phyloP scores from a whole-genome alignment of 1,140 invertebrate genomes.

The Rhyzopertha dominica region DNA sequence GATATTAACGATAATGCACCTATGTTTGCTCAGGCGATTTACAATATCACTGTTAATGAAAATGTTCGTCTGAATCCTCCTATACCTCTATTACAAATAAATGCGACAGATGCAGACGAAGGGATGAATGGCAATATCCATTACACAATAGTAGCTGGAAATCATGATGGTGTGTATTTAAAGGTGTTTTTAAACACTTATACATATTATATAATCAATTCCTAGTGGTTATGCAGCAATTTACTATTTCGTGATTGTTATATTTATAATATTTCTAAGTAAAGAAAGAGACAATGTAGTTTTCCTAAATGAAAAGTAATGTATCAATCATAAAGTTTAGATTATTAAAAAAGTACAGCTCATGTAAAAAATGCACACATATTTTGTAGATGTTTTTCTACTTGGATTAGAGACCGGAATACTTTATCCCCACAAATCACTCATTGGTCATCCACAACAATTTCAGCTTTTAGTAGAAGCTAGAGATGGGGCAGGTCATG shows the following conservation, averaged over 20 bases:
- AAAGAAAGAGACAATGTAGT: no score
- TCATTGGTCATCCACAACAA: conserved; percentile 57
- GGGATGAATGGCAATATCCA: conserved; percentile 68
- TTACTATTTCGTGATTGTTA: no score
- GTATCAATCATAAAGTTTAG: no score
- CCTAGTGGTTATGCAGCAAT: no score
- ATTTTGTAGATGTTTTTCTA: conserved; percentile 60
- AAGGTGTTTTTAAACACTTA: conserved; percentile 1
- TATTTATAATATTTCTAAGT: no score
- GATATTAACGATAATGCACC: conserved; percentile 85
- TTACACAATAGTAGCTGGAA: conserved; percentile 69
- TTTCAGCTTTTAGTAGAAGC: conserved; percentile 71
- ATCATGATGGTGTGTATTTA: conserved; percentile 50
- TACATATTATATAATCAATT: no score
- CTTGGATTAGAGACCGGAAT: conserved; percentile 70
- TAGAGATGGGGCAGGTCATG: conserved; percentile 64
- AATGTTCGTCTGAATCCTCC: conserved; percentile 73
- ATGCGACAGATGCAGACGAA: conserved; percentile 73
- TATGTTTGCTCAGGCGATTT: conserved; percentile 66
- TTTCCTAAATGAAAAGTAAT: no score
- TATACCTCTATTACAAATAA: conserved; percentile 70
- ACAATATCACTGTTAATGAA: conserved; percentile 75
- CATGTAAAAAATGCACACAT: no score
- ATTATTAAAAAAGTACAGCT: no score
- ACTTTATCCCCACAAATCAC: conserved; percentile 66